Conservation (phyloP, 2,113 vertebrate genomes). For the Struthidea cinerea region DNA sequence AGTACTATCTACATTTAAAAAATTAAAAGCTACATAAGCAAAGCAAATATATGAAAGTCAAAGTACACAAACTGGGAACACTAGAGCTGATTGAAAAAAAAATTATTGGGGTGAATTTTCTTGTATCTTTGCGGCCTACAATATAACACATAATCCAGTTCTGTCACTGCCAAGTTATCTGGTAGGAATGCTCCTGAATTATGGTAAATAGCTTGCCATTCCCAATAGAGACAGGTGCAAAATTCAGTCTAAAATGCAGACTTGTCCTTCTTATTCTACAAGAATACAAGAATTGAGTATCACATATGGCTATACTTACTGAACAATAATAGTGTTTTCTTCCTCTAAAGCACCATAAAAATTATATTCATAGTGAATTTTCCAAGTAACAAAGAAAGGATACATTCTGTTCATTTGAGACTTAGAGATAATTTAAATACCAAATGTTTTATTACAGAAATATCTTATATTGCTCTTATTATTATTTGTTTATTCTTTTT, state of each 20-base stretch:
- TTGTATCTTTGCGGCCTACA: not conserved
- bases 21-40: not conserved
- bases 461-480: not conserved
- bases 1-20: not conserved
- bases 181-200: not conserved
- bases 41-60: not conserved
- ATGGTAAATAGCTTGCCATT: constrained; percentile 7
- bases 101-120: not conserved
- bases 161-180: not conserved
- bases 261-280: not conserved
- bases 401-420: not conserved
- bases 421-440: not conserved
- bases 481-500: not conserved
- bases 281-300: not conserved
- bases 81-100: not conserved
- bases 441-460: not conserved
- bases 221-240: not conserved
- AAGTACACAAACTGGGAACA: not conserved
- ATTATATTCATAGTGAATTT: not conserved
- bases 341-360: not conserved
- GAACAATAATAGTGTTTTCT: not conserved
- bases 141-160: not conserved
- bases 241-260: not conserved
- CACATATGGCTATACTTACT: not conserved
- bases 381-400: not conserved